phyloP scores from a whole-genome alignment of 2,113 vertebrate genomes.

The Cryptomyrus ogoouensis region DNA sequence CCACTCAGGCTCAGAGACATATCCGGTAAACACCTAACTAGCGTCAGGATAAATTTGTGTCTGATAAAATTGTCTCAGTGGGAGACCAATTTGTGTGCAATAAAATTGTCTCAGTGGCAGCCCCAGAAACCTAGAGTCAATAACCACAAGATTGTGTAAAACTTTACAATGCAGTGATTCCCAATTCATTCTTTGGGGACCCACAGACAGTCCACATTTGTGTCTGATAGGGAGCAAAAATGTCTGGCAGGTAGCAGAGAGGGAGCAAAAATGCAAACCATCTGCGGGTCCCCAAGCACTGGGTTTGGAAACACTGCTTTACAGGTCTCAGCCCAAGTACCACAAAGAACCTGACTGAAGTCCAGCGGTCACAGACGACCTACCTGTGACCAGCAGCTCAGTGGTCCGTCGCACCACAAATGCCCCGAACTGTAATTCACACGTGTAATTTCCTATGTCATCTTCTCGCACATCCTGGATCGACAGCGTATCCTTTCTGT shows the following conservation, averaged over 20 bases:
- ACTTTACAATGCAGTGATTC: not conserved
- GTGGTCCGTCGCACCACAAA: conserved; percentile 94
- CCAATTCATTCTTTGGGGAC: not conserved
- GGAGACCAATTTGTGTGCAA: not conserved
- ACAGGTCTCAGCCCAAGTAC: not conserved
- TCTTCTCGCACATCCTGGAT: conserved; percentile 92
- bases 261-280: not conserved
- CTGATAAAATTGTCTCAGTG: not conserved
- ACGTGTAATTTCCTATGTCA: conserved; percentile 98
- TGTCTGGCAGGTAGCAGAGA: not conserved
- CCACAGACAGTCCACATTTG: not conserved
- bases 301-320: not conserved
- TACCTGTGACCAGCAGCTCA: conserved; percentile 92
- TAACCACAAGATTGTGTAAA: not conserved
- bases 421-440: conserved; percentile 87
- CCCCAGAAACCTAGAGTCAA: not conserved
- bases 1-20: not conserved
- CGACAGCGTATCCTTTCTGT: conserved; percentile 76
- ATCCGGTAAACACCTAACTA: not conserved
- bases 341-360: not conserved
- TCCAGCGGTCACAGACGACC: not conserved
- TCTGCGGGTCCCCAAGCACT: not conserved
- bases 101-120: conserved; percentile 7
- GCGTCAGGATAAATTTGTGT: not conserved
- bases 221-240: not conserved